These are phyloP conservation scores for Aphidius colemani DNA, from an alignment of 2,888 invertebrate genomes.

Conservation along the genomic window DNA sequence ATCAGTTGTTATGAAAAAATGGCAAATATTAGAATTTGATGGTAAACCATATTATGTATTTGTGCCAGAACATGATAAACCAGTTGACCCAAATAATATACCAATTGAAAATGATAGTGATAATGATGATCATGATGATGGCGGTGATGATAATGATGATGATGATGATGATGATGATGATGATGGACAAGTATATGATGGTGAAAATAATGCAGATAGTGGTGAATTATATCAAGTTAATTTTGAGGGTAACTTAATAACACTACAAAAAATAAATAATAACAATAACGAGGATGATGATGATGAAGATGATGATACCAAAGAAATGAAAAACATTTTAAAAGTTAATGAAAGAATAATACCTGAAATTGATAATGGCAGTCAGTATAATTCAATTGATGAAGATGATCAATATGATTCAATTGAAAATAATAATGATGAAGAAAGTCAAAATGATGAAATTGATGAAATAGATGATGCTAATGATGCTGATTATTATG, in stretches of 20 bases:
- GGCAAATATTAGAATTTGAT: conserved; percentile 58
- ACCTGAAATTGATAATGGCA: no score
- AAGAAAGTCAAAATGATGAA: conserved; percentile 9
- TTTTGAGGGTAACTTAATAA: conserved; percentile 47
- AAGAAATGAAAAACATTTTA: not conserved
- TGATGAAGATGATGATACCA: not conserved
- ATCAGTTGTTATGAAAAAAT: conserved; percentile 56
- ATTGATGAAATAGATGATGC: not conserved
- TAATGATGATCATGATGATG: conserved; percentile 9
- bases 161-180: conserved; percentile 30
- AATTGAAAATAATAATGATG: conserved; percentile 12
- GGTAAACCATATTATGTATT: conserved; percentile 58
- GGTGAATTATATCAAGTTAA: conserved; percentile 51
- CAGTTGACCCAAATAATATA: conserved; percentile 43
- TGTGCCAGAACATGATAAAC: conserved; percentile 51
- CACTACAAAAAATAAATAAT: conserved; percentile 44
- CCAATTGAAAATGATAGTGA: conserved; percentile 31
- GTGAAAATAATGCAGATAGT: conserved; percentile 4
- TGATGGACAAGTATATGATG: conserved; percentile 22
- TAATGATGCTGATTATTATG: no score
- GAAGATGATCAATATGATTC: conserved; percentile 9
- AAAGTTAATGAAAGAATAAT: no score
- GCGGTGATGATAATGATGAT: conserved; percentile 25
- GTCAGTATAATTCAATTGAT: not conserved
- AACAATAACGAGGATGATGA: conserved; percentile 22